Conservation (phyloP, 1,140 invertebrate species). For the Drosophila tristis region DNA sequence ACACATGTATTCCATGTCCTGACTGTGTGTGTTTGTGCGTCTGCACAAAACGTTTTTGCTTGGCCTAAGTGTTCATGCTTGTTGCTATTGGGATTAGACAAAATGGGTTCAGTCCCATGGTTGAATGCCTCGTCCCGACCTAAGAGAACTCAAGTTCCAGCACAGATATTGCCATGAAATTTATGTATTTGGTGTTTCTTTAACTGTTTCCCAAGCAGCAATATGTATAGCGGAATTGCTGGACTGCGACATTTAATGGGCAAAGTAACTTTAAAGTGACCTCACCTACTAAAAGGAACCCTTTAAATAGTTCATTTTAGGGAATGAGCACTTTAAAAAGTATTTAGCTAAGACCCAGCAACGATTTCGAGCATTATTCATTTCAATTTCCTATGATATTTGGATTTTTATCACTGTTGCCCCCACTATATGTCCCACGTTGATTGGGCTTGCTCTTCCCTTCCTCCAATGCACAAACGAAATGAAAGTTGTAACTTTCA, state of each 20-base stretch:
- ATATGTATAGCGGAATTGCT: not conserved
- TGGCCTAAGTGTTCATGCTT: slow-evolving; percentile 51
- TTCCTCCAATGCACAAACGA: no score
- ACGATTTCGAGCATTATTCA: no score
- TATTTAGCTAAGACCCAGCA: no score
- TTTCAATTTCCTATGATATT: no score
- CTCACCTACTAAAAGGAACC: no score
- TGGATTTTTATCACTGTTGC: no score
- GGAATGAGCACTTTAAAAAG: no score
- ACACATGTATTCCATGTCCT: not conserved
- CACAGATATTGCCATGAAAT: not conserved
- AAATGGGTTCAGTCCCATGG: slow-evolving; percentile 22
- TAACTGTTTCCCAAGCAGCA: slow-evolving; percentile 2
- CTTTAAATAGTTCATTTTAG: no score
- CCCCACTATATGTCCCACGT: no score
- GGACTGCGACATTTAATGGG: no score
- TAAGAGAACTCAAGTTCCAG: slow-evolving; percentile 1
- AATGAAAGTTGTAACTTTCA: slow-evolving; percentile 76
- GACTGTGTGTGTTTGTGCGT: slow-evolving; percentile 8
- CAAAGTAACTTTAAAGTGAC: no score
- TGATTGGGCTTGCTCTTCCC: no score
- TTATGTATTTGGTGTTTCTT: slow-evolving; percentile 14
- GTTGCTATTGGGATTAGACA: slow-evolving; percentile 53
- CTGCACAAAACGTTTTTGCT: slow-evolving; percentile 59
- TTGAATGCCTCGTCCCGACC: slow-evolving; percentile 11